phyloP scores from a whole-genome alignment of 2,797 vertebrate species.

The Pogonophryne albipinna region DNA sequence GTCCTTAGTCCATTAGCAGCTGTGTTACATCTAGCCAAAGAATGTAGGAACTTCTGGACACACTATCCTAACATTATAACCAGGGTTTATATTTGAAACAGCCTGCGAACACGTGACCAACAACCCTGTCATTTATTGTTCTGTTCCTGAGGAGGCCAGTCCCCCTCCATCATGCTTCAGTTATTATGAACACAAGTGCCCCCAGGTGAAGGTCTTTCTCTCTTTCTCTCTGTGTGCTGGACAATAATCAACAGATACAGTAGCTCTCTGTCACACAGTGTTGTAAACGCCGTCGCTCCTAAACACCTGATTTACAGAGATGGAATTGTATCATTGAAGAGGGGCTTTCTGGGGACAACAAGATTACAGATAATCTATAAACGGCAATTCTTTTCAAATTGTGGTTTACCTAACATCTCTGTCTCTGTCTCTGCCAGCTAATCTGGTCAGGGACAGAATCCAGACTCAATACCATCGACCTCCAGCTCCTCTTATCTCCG shows the following conservation, averaged over 20 bases:
- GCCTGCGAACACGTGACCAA: too few relatives aligned
- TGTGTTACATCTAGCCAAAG: too few relatives aligned
- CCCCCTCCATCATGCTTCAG: background rate
- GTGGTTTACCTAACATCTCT: slow-evolving; percentile 55
- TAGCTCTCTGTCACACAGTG: background rate
- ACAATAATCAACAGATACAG: background rate
- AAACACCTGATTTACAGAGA: slow-evolving; percentile 17
- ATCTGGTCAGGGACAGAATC: slow-evolving; percentile 70
- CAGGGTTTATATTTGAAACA: too few relatives aligned
- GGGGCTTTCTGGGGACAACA: slow-evolving; percentile 47
- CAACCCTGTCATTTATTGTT: too few relatives aligned
- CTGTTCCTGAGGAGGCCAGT: background rate
- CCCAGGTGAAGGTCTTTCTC: background rate
- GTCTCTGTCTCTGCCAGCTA: slow-evolving; percentile 41
- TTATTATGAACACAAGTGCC: background rate
- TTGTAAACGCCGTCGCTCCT: background rate
- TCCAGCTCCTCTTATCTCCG: slow-evolving; percentile 61
- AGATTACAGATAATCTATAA: slow-evolving; percentile 72
- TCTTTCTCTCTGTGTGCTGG: background rate
- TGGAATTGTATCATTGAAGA: slow-evolving; percentile 39
- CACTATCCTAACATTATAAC: too few relatives aligned
- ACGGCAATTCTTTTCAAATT: slow-evolving; percentile 63
- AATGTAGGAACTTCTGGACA: too few relatives aligned
- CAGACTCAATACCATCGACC: slow-evolving; percentile 67
- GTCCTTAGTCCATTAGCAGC: too few relatives aligned